Base-by-base conservation (phyloP, 1,140 invertebrate species). In the Pseudomyrmex gracilis region DNA sequence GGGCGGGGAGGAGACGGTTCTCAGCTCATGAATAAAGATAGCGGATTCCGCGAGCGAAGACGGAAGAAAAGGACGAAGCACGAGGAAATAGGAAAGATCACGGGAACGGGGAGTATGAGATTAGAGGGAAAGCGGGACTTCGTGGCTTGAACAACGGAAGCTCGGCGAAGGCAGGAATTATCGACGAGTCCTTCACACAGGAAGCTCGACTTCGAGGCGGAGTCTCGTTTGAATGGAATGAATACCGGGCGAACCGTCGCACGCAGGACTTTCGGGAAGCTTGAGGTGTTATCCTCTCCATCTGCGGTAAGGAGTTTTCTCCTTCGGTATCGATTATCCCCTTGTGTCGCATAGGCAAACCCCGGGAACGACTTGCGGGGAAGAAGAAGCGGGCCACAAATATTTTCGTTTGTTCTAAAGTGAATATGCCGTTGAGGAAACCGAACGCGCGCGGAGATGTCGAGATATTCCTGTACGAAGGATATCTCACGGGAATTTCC, bases 1-100 rank as follows among this genome's bases (percentile, higher is more conserved):
- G n/a, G n/a, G n/a, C n/a, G n/a, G n/a, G n/a, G n/a, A n/a, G n/a
- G n/a, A n/a, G 68, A 64, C 10, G 77, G 57, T 73, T 63, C 78
- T 70, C 80, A 17, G n/a, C 66, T 86, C 71, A 84, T 86, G 85
- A 86, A 86, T 86, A 86, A 86, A 86, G 85, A 86, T 86, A 73
- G 82, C 66, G 73, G 64, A 71, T 86, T 77, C 71, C 68, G 49
- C 34, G 45, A 49, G 17, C 43, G 45, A 70, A 63, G 24, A 34
- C 34, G 67, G 60, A 84, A 71, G 70, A 66, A 82, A 70, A 74
- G 67, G 43, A 45, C 53, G 55, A 73, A 63, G 47, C 12, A 45
- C 22, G 66, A 68, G 43, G 45, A 77, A 86, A 51, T 47, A 20
- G 57, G 24, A 51, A 47, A 78, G 73, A 84, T 53, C 66, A 57